Evolutionary conservation across 2,888 invertebrate genomes (phyloP).

Genomic region (Acholoe squamosa): DNA sequence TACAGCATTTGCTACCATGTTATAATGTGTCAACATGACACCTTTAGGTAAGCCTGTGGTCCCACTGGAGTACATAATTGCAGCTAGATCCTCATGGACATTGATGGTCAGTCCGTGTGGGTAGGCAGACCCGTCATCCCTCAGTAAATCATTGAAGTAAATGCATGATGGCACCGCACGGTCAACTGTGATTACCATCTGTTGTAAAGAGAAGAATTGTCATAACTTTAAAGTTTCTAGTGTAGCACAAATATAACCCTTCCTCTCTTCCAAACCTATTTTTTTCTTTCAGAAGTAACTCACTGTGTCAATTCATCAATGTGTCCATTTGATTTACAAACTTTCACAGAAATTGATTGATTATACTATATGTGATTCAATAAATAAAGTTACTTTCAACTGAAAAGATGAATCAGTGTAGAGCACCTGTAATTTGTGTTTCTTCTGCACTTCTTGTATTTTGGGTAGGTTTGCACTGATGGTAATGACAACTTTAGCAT

Average conservation of each 20-base stretch:
- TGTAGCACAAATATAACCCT: no score
- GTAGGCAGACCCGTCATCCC: slow-evolving; percentile 30
- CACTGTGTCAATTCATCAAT: no score
- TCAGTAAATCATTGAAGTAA: neutral
- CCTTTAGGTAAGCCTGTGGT: slow-evolving; percentile 60
- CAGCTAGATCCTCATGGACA: slow-evolving; percentile 28
- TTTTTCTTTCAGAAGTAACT: no score
- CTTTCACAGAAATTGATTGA: no score
- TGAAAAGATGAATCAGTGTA: neutral
- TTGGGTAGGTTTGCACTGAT: neutral
- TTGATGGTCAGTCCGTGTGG: slow-evolving; percentile 30
- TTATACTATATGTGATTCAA: no score
- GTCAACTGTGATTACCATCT: neutral
- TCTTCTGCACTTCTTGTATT: neutral
- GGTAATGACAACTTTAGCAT: neutral
- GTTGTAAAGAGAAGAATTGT: no score
- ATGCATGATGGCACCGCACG: neutral
- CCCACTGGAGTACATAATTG: slow-evolving; percentile 57
- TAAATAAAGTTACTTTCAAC: neutral
- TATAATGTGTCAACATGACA: slow-evolving; percentile 54
- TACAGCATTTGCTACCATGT: neutral
- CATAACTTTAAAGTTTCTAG: no score
- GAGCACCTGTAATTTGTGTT: neutral
- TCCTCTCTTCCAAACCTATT: no score
- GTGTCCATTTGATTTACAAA: no score